Base-by-base conservation (phyloP, 2,797 vertebrate species). In the Lutra lutra region DNA sequence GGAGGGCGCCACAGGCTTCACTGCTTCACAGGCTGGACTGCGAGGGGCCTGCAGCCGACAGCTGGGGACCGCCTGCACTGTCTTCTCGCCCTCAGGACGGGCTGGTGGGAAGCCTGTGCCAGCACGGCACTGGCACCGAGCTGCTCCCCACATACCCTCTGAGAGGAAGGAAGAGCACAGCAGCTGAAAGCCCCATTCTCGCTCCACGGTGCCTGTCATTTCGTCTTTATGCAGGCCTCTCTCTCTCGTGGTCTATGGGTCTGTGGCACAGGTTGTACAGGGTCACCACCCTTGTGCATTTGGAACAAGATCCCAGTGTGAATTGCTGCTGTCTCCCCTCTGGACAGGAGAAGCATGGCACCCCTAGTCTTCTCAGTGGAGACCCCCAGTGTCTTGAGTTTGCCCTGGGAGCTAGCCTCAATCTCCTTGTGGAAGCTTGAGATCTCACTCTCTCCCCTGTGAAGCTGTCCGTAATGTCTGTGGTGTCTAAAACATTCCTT, bases 191-290 rank as follows among this genome's bases (percentile, higher is more conserved):
- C 40, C 25, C 10, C 7, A 1, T 40, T 91, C 85, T 78, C 75
- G 29, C 62, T 95, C 72, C 58, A 29, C 51, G 79, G 92, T 75
- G 95, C 95, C 86, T 86, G 62, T 70, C 82, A 88, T 70, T 97
- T 79, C 97, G 95, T 88, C n/a, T 58, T 85, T 96, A 15, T 97
- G 90, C 89, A 96, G 73, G 86, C 97, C 70, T 25, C 32, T 94
- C 96, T 89, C 86, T 17, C 92, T 95, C 60, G 18, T 29, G 25
- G 13, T 32, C 48, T 43, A 13, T 21, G 38, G 62, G 21, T 86
- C 79, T 32, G 1, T 40, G 54, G 27, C 72, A 38, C 12, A 35
- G 56, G 32, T 62, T 43, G 2, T 89, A 15, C 46, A 20, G 3
- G 51, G 51, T 6, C 51, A 54, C 17, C 17, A 54, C 15, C 51